Conservation (phyloP, 2,888 invertebrate genomes). For the Leptarthrus brevirostris region DNA sequence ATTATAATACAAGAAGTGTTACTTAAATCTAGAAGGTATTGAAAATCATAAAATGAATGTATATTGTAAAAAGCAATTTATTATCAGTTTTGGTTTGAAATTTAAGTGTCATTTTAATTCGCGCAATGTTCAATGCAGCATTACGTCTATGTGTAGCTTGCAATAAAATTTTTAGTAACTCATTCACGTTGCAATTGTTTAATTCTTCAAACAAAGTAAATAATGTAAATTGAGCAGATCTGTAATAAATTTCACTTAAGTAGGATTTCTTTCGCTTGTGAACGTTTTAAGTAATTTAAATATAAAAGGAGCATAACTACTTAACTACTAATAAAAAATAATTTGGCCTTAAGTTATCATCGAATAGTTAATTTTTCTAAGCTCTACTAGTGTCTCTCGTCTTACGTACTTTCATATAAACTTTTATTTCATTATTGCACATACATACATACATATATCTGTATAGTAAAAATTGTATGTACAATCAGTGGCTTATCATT, state of each 20-base stretch:
- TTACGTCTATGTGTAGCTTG: conserved; percentile 57
- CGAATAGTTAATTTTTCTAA: too few species aligned
- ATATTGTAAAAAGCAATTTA: conserved; percentile 35
- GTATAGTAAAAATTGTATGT: too few species aligned
- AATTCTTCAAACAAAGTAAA: conserved; percentile 5
- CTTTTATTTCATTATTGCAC: too few species aligned
- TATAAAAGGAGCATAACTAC: too few species aligned
- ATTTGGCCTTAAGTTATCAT: too few species aligned
- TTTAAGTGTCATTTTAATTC: conserved; percentile 35
- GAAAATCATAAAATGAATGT: conserved; percentile 1
- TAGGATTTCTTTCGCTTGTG: too few species aligned
- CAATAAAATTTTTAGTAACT: conserved; percentile 54
- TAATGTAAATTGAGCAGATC: conserved; percentile 7
- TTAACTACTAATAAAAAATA: too few species aligned
- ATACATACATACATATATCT: too few species aligned
- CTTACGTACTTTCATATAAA: too few species aligned
- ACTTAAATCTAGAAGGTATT: conserved; percentile 1
- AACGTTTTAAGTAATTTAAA: too few species aligned
- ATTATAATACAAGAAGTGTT: conserved; percentile 31
- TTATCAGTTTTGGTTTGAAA: conserved; percentile 1
- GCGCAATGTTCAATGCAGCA: conserved; percentile 48
- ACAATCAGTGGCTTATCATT: too few species aligned
- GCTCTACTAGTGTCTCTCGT: too few species aligned
- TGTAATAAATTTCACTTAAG: not conserved
- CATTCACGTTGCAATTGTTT: conserved; percentile 46